Percentiles rank a stretch among this genome's conserved stretches.
These are phyloP conservation scores for Euura lappo DNA, from an alignment of 1,140 invertebrate genomes.

Conservation along the genomic window DNA sequence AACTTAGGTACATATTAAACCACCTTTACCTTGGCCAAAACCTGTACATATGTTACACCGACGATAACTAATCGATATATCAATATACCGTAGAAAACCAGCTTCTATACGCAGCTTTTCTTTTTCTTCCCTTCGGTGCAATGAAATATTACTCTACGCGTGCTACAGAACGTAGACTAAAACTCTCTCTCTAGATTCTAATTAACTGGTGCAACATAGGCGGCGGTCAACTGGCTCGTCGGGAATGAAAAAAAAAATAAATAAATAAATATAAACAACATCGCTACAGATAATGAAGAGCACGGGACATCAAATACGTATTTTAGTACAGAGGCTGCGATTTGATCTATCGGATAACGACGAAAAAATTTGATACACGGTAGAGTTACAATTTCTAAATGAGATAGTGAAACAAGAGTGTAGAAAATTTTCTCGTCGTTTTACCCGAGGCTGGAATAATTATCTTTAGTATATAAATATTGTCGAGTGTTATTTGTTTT, in stretches of 20 bases:
- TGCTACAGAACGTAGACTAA: too few species aligned
- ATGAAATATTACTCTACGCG: too few species aligned
- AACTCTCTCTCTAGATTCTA: not conserved
- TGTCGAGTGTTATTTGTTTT: conserved; percentile 8
- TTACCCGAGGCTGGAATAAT: not conserved
- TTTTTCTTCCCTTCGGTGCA: too few species aligned
- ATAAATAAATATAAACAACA: not conserved
- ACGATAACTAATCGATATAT: not conserved
- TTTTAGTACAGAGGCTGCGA: not conserved
- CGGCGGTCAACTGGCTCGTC: not conserved
- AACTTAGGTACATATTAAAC: not conserved
- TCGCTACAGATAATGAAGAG: not conserved
- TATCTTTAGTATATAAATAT: not conserved
- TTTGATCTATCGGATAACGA: too few species aligned
- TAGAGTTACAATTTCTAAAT: too few species aligned
- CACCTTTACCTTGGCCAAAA: not conserved
- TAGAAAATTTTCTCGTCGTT: not conserved
- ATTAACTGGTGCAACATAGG: not conserved
- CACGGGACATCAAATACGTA: not conserved
- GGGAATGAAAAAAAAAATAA: not conserved
- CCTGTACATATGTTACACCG: conserved; percentile 1
- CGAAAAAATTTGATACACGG: too few species aligned
- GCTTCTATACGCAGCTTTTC: too few species aligned
- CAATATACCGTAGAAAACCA: too few species aligned
- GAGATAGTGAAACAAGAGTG: too few species aligned